Percentiles rank a stretch among this genome's conserved stretches.
Conservation (phyloP, 2,113 vertebrate genomes). For the Leptobrachium ailaonicum region DNA sequence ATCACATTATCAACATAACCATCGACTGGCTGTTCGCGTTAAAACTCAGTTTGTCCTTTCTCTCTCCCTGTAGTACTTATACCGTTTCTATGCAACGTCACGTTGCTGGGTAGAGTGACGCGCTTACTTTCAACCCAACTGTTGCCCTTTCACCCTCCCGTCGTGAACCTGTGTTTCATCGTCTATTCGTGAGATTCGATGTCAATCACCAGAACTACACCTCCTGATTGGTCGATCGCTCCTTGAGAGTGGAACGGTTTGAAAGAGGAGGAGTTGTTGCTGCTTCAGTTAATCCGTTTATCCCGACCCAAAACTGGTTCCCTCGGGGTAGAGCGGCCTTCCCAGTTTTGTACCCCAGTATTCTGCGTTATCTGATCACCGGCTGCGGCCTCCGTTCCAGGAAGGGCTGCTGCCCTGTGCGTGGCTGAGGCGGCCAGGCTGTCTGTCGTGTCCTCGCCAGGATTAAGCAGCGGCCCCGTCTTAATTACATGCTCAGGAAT, state of each 20-base stretch:
- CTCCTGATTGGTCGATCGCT: constrained; percentile 2
- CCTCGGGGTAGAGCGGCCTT: constrained; percentile 40
- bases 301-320: constrained; percentile 12
- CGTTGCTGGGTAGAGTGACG: background rate
- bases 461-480: too few species aligned
- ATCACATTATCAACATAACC: too few species aligned
- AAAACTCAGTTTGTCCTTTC: fast-evolving
- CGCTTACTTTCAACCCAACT: constrained; percentile 16
- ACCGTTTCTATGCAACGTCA: constrained; percentile 43
- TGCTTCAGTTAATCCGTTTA: constrained; percentile 27
- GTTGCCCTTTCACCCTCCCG: background rate
- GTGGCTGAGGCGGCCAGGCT: too few species aligned
- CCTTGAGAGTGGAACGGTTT: constrained; percentile 51
- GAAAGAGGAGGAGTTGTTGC: constrained; percentile 21
- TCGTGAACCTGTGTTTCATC: background rate
- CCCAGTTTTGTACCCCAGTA: constrained; percentile 6
- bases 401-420: too few species aligned
- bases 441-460: too few species aligned
- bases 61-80: background rate
- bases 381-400: too few species aligned
- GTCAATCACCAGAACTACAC: background rate
- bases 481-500: too few species aligned
- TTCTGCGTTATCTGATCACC: background rate
- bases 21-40: too few species aligned
- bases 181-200: background rate